Base-by-base conservation (phyloP, 2,888 invertebrate species). In the Caenorhabditis wallacei region DNA sequence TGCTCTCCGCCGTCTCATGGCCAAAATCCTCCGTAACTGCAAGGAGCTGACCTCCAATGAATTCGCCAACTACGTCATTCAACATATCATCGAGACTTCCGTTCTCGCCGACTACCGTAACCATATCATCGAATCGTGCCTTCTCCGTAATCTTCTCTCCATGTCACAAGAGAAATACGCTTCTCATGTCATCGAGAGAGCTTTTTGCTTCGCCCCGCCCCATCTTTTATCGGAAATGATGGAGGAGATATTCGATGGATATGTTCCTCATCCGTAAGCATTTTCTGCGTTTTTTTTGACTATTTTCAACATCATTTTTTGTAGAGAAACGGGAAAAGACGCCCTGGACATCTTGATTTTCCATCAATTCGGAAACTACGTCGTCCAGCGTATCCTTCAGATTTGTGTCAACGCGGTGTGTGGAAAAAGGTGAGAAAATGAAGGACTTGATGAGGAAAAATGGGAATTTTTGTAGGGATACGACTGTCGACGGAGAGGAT, bases 281-380 rank as follows among this genome's bases (percentile, higher is more conserved):
- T 8, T 8, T 30, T 30, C 30, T 30, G 30, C 3, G 3, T 8
- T 8, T 30, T 8, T 8, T 30, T 40, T 40, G 7, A 13, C 40
- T 40, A 13, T 40, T 40, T 40, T 35, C 35, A 35, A 35, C 35
- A 26, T 54, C 3, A 13, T 16, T 2, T 26, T 18, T 48, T 69
- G 24, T 43, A 86, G 88, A 35, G 87, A 86, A 11, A 82, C 87
- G 2, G 81, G 81, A 54, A 86, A 86, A 64, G 89, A 89, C 56
- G 87, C 88, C 1, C 79, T 90, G 13, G 88, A 89, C 74, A 85
- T 89, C 48, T 81, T 91, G 84, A 84, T 91, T 20, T 90, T 91
- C 82, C 89, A 91, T 70, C 91, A 91, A 69, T 91, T 85, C 68
- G 91, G 91, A 61, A 91, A 91, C 82, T 91, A 91, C 70, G 91